A percentile compares a stretch with the other conserved stretches of the same genome.
These are phyloP conservation scores for Corbicula japonica DNA, from an alignment of 2,888 invertebrate genomes.

Conservation along the genomic window DNA sequence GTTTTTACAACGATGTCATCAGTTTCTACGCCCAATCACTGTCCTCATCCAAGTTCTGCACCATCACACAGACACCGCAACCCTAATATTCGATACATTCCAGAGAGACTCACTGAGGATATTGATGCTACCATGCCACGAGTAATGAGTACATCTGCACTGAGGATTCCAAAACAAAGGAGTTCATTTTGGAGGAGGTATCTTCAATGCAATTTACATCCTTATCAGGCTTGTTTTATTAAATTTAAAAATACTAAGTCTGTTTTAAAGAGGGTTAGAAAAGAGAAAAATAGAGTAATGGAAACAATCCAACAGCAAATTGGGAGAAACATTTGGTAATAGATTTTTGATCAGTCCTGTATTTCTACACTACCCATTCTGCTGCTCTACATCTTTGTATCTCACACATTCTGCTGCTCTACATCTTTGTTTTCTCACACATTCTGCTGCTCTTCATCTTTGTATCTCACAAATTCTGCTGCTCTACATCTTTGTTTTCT, in stretches of 20 bases:
- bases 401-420: neutral
- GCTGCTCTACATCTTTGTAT: neutral
- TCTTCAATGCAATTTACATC: slow-evolving; percentile 5
- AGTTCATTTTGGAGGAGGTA: slow-evolving; percentile 95
- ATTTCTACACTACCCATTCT: neutral
- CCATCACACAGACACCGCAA: neutral
- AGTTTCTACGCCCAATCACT: slow-evolving; percentile 2
- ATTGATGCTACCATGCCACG: slow-evolving; percentile 82
- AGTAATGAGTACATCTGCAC: slow-evolving; percentile 93
- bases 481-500: neutral
- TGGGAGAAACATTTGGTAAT: no score
- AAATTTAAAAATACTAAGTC: neutral
- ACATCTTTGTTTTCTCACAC: neutral
- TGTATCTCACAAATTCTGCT: neutral
- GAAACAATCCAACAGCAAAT: no score
- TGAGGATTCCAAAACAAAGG: slow-evolving; percentile 90
- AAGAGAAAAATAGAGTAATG: no score
- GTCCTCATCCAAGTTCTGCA: slow-evolving; percentile 22
- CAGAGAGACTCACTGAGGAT: slow-evolving; percentile 9
- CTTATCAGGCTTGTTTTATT: neutral
- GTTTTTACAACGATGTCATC: slow-evolving; percentile 20
- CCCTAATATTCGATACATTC: slow-evolving; percentile 1
- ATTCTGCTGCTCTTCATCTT: neutral
- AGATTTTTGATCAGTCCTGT: no score
- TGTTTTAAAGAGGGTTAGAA: no score